Evolutionary conservation across 2,888 invertebrate species (phyloP).

Genomic region (Epistrophella euchroma): DNA sequence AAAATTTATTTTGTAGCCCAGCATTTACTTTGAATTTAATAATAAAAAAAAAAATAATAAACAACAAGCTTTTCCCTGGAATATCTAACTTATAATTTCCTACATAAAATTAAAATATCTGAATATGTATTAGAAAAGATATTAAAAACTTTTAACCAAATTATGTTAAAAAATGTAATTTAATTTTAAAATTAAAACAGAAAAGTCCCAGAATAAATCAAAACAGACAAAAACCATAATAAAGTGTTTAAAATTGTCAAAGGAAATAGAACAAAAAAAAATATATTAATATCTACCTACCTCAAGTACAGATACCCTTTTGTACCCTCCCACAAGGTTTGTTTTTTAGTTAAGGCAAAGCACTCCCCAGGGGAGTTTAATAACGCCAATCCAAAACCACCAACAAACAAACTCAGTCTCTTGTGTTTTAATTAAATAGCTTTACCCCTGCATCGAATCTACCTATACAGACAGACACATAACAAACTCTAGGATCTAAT

Average conservation of each 20-base stretch:
- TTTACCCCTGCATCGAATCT: neutral
- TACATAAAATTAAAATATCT: neutral
- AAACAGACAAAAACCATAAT: neutral
- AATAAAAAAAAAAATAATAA: neutral
- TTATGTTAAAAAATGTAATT: neutral
- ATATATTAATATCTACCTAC: neutral
- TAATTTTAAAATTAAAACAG: constrained; percentile 6
- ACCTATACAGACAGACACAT: neutral
- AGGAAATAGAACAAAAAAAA: neutral
- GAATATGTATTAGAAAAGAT: neutral
- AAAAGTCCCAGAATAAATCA: neutral
- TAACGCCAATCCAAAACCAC: neutral
- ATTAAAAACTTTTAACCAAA: neutral
- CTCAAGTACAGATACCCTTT: neutral
- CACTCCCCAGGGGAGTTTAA: constrained; percentile 22
- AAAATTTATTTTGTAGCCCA: neutral
- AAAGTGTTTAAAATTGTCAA: constrained; percentile 7
- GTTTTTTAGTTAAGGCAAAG: neutral
- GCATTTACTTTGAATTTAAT: neutral
- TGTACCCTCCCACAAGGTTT: neutral
- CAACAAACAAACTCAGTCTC: constrained; percentile 1
- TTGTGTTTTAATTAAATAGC: constrained; percentile 34
- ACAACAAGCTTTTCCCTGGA: neutral
- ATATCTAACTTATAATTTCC: neutral
- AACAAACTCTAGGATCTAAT: constrained; percentile 14